These are phyloP conservation scores for Xestia rhomboidea DNA, from an alignment of 2,888 invertebrate genomes.

Conservation along the genomic window DNA sequence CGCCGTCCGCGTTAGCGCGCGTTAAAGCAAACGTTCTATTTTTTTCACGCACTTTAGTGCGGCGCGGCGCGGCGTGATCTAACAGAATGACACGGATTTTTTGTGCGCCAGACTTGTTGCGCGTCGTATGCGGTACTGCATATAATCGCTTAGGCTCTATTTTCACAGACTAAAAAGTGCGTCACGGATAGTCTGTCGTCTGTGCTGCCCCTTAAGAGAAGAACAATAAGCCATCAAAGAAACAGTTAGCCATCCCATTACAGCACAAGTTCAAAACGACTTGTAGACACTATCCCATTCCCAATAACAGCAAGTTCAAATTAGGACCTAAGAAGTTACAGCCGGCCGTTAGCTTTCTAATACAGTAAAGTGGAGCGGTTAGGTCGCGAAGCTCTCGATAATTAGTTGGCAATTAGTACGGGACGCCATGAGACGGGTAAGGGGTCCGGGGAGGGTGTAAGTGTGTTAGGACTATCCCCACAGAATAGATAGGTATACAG, in stretches of 20 bases:
- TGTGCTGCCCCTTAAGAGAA: too few species aligned
- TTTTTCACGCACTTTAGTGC: too few species aligned
- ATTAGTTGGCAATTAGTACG: constrained; percentile 64
- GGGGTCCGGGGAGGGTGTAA: constrained; percentile 22
- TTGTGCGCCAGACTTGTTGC: too few species aligned
- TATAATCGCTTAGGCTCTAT: too few species aligned
- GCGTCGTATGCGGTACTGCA: too few species aligned
- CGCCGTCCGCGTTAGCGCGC: too few species aligned
- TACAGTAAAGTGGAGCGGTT: constrained; percentile 48
- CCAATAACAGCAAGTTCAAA: constrained; percentile 27
- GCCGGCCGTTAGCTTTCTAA: constrained; percentile 46
- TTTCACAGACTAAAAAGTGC: too few species aligned
- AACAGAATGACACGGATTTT: too few species aligned
- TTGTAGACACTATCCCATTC: constrained; percentile 16
- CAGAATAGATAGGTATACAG: constrained; percentile 1
- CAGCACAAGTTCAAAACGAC: constrained; percentile 11
- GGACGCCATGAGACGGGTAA: constrained; percentile 29
- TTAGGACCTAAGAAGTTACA: constrained; percentile 36
- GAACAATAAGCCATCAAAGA: not conserved
- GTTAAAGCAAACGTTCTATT: too few species aligned
- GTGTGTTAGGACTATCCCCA: constrained; percentile 32
- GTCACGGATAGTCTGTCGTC: too few species aligned
- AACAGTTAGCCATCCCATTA: constrained; percentile 7
- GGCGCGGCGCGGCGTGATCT: too few species aligned
- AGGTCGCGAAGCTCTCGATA: constrained; percentile 52